Evolutionary conservation across 2,888 invertebrate genomes (phyloP).

Genomic region (Drosophila nigritarsus): DNA sequence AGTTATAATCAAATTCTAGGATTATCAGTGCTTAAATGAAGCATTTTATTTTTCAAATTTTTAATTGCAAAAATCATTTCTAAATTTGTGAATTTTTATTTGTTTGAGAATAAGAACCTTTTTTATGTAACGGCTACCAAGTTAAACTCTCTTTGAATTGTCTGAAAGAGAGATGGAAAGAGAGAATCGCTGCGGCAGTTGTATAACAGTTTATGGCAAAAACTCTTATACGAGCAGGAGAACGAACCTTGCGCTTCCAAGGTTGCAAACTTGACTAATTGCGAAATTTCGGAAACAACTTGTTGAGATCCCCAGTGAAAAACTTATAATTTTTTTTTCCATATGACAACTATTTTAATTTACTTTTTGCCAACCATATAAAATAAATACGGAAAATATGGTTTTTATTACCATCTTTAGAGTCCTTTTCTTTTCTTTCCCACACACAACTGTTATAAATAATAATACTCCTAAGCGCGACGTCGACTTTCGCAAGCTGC

Average conservation of each 20-base stretch:
- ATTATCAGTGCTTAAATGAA: neutral
- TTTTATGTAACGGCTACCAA: neutral
- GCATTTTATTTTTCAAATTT: neutral
- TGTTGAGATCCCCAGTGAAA: slow-evolving; percentile 48
- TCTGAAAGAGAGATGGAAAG: slow-evolving; percentile 35
- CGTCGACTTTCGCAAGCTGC: slow-evolving; percentile 37
- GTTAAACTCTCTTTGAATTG: slow-evolving; percentile 6
- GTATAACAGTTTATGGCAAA: slow-evolving; percentile 55
- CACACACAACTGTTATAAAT: slow-evolving; percentile 23
- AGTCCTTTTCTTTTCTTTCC: neutral
- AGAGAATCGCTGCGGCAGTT: neutral
- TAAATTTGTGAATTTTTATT: neutral
- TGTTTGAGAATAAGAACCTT: slow-evolving; percentile 1
- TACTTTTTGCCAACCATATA: neutral
- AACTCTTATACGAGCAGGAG: slow-evolving; percentile 55
- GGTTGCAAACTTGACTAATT: slow-evolving; percentile 57
- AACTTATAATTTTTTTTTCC: neutral
- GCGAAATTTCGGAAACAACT: slow-evolving; percentile 63
- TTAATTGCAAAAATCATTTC: neutral
- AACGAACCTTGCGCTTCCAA: neutral
- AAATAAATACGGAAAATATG: neutral
- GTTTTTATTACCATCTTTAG: neutral
- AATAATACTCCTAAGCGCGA: slow-evolving; percentile 25
- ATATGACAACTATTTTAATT: neutral
- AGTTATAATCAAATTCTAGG: neutral